Percentiles rank a stretch among this genome's conserved stretches.
phyloP scores from a whole-genome alignment of 2,888 invertebrate genomes.

The Marasmarcha lunaedactyla region DNA sequence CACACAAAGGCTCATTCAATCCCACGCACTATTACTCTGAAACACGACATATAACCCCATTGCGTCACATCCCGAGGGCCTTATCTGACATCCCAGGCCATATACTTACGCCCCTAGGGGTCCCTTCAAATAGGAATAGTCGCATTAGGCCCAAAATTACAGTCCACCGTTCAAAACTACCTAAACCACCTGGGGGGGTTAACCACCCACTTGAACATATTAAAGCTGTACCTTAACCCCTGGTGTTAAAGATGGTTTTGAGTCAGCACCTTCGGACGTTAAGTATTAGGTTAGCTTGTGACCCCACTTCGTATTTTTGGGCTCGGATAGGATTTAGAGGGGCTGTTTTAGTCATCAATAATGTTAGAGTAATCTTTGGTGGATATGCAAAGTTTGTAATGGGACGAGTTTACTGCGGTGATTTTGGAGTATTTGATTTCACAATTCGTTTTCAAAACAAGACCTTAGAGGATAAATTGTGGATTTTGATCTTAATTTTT shows the following conservation, averaged over 20 bases:
- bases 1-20: too few species aligned
- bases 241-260: constrained; percentile 20
- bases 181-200: constrained; percentile 60
- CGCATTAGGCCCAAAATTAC: constrained; percentile 69
- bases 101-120: constrained; percentile 57
- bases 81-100: constrained; percentile 57
- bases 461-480: too few species aligned
- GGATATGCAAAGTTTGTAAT: too few species aligned
- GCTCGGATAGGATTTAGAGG: constrained; percentile 30
- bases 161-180: constrained; percentile 66
- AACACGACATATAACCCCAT: too few species aligned
- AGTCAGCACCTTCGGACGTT: background rate
- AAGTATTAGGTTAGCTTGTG: constrained; percentile 28
- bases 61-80: constrained; percentile 15
- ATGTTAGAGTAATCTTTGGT: constrained; percentile 33
- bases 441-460: too few species aligned
- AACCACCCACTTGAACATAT: constrained; percentile 28
- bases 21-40: too few species aligned
- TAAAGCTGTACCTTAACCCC: constrained; percentile 15
- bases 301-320: constrained; percentile 64
- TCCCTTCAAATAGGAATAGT: constrained; percentile 67
- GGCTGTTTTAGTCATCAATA: constrained; percentile 64
- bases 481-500: too few species aligned
- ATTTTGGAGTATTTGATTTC: too few species aligned
- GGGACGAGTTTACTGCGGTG: too few species aligned